Conservation (phyloP, 2,113 vertebrate genomes). For the Syrrhaptes paradoxus region DNA sequence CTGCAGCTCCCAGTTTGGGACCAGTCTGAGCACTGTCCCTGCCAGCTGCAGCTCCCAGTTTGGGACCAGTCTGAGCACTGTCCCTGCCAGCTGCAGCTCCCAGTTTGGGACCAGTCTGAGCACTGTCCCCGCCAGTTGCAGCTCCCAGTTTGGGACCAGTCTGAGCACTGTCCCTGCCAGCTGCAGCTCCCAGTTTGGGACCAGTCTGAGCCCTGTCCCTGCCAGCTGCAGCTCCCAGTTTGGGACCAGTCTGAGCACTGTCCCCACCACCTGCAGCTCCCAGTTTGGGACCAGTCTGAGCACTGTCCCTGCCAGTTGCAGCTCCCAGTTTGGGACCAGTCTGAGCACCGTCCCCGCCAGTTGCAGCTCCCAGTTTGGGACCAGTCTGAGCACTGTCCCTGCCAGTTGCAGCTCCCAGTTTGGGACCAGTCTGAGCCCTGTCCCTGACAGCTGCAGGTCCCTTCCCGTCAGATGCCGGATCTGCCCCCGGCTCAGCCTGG, state of each 20-base stretch:
- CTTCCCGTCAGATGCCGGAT: no score
- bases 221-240: no score
- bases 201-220: background rate
- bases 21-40: background rate
- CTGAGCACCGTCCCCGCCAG: background rate
- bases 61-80: background rate
- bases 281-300: no score
- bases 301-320: no score
- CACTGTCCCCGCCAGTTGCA: background rate
- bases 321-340: no score
- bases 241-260: no score
- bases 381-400: no score
- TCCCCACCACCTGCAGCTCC: no score
- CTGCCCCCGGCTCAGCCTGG: no score
- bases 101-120: background rate
- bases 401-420: background rate
- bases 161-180: no score
- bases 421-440: background rate
- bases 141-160: background rate
- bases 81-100: background rate
- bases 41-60: background rate
- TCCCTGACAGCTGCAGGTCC: background rate
- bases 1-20: background rate
- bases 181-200: no score
- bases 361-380: no score